These are phyloP conservation scores for Spea bombifrons DNA, from an alignment of 2,113 vertebrate species.

Conservation along the genomic window DNA sequence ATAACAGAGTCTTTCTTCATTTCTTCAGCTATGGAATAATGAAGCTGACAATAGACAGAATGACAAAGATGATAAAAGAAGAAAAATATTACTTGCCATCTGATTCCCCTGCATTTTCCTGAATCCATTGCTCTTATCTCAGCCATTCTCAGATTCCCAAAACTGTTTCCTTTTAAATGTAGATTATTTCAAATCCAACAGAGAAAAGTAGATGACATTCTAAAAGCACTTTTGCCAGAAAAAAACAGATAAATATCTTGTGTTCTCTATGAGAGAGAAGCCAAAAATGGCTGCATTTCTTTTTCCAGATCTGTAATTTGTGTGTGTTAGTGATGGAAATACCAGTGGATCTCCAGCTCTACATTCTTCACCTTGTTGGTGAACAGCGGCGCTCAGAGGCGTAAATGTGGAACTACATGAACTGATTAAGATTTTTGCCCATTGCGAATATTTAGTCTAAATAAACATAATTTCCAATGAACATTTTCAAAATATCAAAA, in stretches of 20 bases:
- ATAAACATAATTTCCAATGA: background rate
- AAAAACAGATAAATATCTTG: background rate
- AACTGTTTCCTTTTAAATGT: background rate
- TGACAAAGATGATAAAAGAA: conserved; percentile 24
- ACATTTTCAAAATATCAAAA: too few relatives aligned
- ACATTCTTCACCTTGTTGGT: conserved; percentile 50
- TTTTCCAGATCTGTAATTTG: conserved; percentile 2
- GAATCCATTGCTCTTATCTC: background rate
- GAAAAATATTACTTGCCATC: conserved; percentile 55
- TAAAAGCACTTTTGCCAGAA: background rate
- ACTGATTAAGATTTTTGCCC: background rate
- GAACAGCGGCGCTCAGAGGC: conserved; percentile 41
- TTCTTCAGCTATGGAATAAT: background rate
- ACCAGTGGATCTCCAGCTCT: conserved; percentile 17
- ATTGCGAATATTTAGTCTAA: background rate
- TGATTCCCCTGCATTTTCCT: background rate
- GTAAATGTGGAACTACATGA: conserved; percentile 10
- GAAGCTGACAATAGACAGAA: too few relatives aligned
- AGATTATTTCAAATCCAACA: too few relatives aligned
- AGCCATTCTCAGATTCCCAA: conserved; percentile 44
- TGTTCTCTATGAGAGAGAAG: background rate
- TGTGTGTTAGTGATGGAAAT: conserved; percentile 13
- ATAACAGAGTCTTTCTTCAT: conserved; percentile 65
- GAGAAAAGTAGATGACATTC: too few relatives aligned
- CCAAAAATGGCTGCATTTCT: conserved; percentile 16